Base-by-base conservation (phyloP, 1,140 invertebrate genomes). In the Whitmania pigra region DNA sequence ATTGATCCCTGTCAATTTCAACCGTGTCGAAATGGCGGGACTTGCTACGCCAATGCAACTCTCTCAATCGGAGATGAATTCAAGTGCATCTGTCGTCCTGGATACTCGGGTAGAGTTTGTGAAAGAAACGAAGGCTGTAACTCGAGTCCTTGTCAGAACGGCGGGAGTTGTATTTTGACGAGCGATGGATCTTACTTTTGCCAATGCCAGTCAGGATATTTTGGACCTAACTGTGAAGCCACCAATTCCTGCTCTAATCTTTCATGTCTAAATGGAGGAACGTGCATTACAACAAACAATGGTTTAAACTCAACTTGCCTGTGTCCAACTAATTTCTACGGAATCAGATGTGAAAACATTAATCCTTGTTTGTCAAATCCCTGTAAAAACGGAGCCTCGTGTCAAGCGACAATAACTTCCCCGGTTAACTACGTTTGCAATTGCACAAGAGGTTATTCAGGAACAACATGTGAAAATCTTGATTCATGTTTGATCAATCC, bases 331-430 rank as follows among this genome's bases (percentile, higher is more conserved):
- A 27, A 27, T 63, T 67, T 74, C 20, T 36, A 25, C 27, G 67
- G 66, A 36, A 40, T 11, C 20, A 71, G 53, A 54, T 73, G 72
- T 73, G 72, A 70, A 70, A 17, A 17, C 57, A 2, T 55, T n/a
- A 13, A 73, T 54, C 60, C 70, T 20, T 75, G 74, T 60, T 53
- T 20, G 11, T 43, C 31, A 22, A 60, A 60, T 15, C 74, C 75
- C 18, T 77, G 76, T 54, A 36, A 66, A 53, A 71, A 76, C 55
- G 73, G 74, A n/a, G 75, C 68, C 9, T 69, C 66, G 27, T 74
- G 73, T 53, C 25, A 54, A 40, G 93, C 94, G 83, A 93, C 91
- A 74, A 92, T 91, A 11, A 67, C 13, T 53, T 18, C 54, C n/a
- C n/a, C 66, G 0, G 92, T 92, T 54, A 31, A 72, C 3, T 78